These are phyloP conservation scores for Pelochelys cantorii DNA, from an alignment of 2,797 vertebrate species.

Conservation along the genomic window DNA sequence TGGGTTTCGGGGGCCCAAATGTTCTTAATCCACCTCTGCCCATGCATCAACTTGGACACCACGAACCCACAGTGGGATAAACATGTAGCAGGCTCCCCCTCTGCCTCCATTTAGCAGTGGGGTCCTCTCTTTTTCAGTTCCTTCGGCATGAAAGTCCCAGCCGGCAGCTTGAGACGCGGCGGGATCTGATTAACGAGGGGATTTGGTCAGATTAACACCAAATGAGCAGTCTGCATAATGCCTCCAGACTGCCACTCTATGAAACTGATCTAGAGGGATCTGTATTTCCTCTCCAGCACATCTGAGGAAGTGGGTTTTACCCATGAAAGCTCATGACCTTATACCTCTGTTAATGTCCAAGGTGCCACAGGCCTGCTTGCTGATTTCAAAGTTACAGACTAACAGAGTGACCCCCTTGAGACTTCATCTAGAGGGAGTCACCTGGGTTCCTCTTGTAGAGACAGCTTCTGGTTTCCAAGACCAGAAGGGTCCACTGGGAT, in stretches of 20 bases:
- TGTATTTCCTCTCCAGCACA: no score
- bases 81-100: rapidly evolving
- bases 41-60: neutral
- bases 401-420: no score
- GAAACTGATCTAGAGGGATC: neutral
- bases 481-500: no score
- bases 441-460: neutral
- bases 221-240: neutral
- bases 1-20: no score
- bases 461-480: slow-evolving; percentile 32
- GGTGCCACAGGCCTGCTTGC: no score
- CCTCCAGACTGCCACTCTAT: neutral
- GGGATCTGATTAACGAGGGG: neutral
- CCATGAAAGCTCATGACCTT: no score
- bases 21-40: no score
- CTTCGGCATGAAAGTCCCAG: neutral
- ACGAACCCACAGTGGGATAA: neutral
- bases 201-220: neutral
- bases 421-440: no score
- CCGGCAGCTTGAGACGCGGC: neutral
- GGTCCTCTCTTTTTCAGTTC: neutral
- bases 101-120: neutral
- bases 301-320: no score
- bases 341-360: no score
- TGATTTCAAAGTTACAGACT: no score